phyloP scores from a whole-genome alignment of 2,797 vertebrate species.

The Chrysocyon brachyurus region DNA sequence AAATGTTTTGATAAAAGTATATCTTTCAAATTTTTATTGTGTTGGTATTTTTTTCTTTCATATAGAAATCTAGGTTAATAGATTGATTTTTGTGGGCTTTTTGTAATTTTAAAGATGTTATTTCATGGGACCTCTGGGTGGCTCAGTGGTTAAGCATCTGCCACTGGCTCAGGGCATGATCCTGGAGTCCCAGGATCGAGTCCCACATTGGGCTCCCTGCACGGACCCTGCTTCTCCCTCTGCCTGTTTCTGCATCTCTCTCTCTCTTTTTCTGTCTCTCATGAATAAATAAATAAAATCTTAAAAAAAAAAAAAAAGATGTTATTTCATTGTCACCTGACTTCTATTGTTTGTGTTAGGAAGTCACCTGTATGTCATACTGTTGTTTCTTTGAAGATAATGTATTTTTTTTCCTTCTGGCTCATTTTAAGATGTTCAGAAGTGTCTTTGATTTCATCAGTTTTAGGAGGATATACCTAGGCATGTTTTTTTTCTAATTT shows the following conservation, averaged over 20 bases:
- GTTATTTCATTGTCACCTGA: neutral
- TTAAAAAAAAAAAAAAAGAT: neutral
- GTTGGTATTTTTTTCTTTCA: neutral
- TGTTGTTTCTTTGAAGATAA: neutral
- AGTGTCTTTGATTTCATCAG: neutral
- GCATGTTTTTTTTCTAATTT: neutral
- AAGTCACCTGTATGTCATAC: neutral
- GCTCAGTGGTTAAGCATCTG: no score
- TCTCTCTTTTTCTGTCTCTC: no score
- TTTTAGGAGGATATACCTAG: neutral
- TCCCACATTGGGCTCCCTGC: no score
- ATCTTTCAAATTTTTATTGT: neutral
- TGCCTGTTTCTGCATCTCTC: no score
- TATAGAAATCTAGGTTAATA: neutral
- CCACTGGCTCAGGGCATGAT: no score
- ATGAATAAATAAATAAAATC: no score
- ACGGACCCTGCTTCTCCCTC: no score
- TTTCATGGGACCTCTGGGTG: no score
- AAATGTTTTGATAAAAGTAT: neutral
- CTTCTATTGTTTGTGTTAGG: neutral
- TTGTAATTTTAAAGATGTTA: no score
- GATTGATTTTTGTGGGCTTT: no score
- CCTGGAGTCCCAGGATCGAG: no score
- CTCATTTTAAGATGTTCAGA: neutral
- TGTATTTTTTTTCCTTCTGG: neutral